phyloP scores from a whole-genome alignment of 2,888 invertebrate genomes.

The Lydus trimaculatus region DNA sequence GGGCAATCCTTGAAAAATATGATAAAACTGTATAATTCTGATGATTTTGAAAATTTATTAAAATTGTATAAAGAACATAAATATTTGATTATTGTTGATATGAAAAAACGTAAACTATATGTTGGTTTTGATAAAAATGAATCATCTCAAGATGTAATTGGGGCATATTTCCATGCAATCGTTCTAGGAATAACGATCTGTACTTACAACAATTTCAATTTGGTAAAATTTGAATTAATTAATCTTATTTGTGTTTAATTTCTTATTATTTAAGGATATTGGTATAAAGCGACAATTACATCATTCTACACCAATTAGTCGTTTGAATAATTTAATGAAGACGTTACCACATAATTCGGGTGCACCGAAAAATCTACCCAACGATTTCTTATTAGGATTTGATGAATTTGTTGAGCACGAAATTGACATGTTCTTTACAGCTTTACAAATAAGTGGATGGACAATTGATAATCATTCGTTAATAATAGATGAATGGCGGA shows the following conservation, averaged over 20 bases:
- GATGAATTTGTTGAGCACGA: conserved; percentile 53
- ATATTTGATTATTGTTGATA: conserved; percentile 66
- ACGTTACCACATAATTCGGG: conserved; percentile 40
- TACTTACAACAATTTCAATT: conserved; percentile 50
- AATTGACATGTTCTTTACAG: conserved; percentile 54
- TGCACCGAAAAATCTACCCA: conserved; percentile 43
- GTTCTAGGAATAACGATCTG: conserved; percentile 62
- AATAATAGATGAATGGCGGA: conserved; percentile 55
- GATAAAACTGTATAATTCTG: conserved; percentile 36
- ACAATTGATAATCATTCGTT: conserved; percentile 53
- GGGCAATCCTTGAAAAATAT: conserved; percentile 64
- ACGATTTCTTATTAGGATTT: conserved; percentile 45
- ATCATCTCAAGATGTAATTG: conserved; percentile 65
- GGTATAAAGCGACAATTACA: conserved; percentile 53
- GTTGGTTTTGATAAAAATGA: conserved; percentile 66
- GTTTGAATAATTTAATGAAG: conserved; percentile 52
- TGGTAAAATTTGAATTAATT: neutral
- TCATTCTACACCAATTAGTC: conserved; percentile 52
- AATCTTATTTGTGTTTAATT: neutral
- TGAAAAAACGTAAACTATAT: conserved; percentile 62
- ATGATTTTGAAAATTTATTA: conserved; percentile 58
- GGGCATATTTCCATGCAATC: conserved; percentile 75
- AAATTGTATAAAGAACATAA: conserved; percentile 62
- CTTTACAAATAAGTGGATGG: conserved; percentile 57
- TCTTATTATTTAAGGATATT: conserved; percentile 46